These are phyloP conservation scores for Calyptomena viridis DNA, from an alignment of 2,113 vertebrate genomes.

Conservation along the genomic window DNA sequence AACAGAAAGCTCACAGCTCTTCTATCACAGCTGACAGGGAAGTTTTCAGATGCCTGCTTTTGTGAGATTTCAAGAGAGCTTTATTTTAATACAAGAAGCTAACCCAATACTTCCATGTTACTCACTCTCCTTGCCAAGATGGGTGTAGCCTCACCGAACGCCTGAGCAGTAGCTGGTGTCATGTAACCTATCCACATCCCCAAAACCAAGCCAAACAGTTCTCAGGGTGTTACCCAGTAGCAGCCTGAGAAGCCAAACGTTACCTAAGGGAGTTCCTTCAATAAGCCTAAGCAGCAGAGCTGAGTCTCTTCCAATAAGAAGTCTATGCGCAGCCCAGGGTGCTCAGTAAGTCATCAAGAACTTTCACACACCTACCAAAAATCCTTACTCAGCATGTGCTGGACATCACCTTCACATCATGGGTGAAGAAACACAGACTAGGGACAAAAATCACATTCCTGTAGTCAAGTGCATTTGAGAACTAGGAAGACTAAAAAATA, in stretches of 20 bases:
- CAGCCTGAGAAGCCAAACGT: background rate
- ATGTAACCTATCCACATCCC: background rate
- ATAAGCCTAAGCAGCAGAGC: background rate
- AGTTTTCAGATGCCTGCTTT: background rate
- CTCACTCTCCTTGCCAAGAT: background rate
- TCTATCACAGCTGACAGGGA: background rate
- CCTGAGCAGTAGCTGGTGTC: background rate
- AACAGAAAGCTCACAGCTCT: background rate
- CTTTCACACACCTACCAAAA: background rate
- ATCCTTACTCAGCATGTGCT: background rate
- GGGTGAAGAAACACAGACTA: background rate
- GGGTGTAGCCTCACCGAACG: accelerated
- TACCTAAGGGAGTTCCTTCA: background rate
- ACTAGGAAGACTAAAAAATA: background rate
- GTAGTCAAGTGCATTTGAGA: background rate
- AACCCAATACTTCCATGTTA: accelerated
- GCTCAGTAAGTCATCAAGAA: background rate
- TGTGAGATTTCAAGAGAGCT: background rate
- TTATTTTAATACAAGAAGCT: background rate
- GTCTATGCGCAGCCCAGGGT: too few relatives aligned
- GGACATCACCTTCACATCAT: background rate
- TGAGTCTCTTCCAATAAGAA: background rate
- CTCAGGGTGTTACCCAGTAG: background rate
- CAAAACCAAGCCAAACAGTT: background rate
- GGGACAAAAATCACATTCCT: background rate